Evolutionary conservation across 1,140 invertebrate genomes (phyloP), one percentile per base, ranked within the genome.

Genomic region (Aplysia californica): DNA sequence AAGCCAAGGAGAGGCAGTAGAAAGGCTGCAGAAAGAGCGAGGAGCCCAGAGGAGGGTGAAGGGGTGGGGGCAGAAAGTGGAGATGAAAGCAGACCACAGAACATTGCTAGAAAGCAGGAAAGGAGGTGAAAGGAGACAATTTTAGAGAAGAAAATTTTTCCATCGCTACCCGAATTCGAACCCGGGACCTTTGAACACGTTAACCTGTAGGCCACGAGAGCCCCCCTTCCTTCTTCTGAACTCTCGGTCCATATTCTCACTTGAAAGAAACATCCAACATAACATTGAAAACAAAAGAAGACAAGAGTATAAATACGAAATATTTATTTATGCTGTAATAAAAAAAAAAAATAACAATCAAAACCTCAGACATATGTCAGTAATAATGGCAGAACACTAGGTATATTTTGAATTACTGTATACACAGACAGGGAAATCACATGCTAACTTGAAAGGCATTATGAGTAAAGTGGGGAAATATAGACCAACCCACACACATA

Each of bases 261-360:
- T 10, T 50, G 44, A 26, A 66, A 66, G 5, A 66, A 33, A 31
- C 26, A 66, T 21, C 5, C 2, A 31, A 18, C 5, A 66, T 31
- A 31, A 66, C n/a, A 4, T 31, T 66, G 2, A 66, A 66, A 66
- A 66, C 33, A 33, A 66, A 31, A 29, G 35, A 66, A 15, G 33
- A 26, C 2, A 31, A 35, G 35, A 66, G 36, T 56, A 64, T 72
- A 56, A 50, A 67, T 73, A 77, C 69, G 67, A 77, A 77, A 58
- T 68, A 50, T n/a, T 73, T 77, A 73, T 50, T 73, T 67, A 65
- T 77, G 58, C 39, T 44, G 65, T 67, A 71, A 77, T 68, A 77
- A 77, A 77, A n/a, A n/a, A n/a, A n/a, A n/a, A 77, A 77, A 73
- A 77, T 75, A 38, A 39, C 44, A 50, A 3, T 50, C 10, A 15